Conservation (phyloP, 1,140 invertebrate genomes). For the Drosophila nikananu region DNA sequence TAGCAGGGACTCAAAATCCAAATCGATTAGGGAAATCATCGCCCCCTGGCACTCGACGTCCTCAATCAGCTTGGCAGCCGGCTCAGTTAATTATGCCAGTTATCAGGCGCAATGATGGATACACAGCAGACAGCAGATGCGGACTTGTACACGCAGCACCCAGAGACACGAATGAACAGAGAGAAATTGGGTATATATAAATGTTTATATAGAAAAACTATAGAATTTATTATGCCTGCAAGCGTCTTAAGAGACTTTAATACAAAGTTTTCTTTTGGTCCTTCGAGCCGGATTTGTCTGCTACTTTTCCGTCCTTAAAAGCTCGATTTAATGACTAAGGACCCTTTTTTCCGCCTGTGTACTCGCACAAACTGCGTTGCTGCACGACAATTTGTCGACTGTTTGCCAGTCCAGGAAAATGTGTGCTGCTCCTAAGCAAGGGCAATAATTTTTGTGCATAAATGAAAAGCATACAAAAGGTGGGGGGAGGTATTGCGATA, state of each 20-base stretch:
- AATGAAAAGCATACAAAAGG: constrained; percentile 76
- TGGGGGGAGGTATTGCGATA: background rate
- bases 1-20: background rate
- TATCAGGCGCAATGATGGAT: constrained; percentile 54
- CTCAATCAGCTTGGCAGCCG: constrained; percentile 35
- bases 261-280: background rate
- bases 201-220: background rate
- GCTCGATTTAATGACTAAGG: no score
- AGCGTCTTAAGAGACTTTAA: background rate
- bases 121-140: constrained; percentile 31
- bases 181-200: background rate
- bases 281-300: background rate
- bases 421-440: constrained; percentile 77
- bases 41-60: constrained; percentile 5
- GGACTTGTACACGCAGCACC: constrained; percentile 6
- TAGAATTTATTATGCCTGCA: no score
- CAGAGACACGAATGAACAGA: constrained; percentile 1
- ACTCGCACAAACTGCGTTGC: constrained; percentile 53
- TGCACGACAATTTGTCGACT: constrained; percentile 76
- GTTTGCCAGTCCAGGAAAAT: constrained; percentile 69
- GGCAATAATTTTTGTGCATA: constrained; percentile 83
- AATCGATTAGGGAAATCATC: constrained; percentile 47
- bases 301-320: background rate
- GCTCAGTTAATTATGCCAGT: constrained; percentile 57
- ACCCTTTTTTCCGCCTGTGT: constrained; percentile 4